Evolutionary conservation across 2,888 invertebrate genomes (phyloP).

Genomic region (Osedax fenrisi): DNA sequence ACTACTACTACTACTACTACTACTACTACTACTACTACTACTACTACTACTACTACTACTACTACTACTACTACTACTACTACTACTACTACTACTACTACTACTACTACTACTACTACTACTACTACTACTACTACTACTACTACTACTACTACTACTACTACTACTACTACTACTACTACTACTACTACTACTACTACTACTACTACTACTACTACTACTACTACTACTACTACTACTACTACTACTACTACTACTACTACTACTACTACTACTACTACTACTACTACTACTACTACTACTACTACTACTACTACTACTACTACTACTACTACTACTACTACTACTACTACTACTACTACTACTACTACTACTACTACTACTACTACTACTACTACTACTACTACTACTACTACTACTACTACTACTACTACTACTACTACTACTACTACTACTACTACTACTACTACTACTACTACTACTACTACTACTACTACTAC

Average conservation of each 20-base stretch:
- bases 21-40: conserved; percentile 6
- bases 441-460: conserved; percentile 16
- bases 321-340: conserved; percentile 16
- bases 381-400: conserved; percentile 16
- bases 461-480: conserved; percentile 16
- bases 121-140: conserved; percentile 14
- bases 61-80: conserved; percentile 13
- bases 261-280: conserved; percentile 12
- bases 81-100: conserved; percentile 16
- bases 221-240: conserved; percentile 12
- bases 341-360: conserved; percentile 12
- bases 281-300: conserved; percentile 13
- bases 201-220: conserved; percentile 14
- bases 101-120: conserved; percentile 14
- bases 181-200: conserved; percentile 14
- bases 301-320: conserved; percentile 16
- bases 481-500: conserved; percentile 16
- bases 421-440: conserved; percentile 16
- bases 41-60: conserved; percentile 11
- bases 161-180: conserved; percentile 16
- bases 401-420: conserved; percentile 16
- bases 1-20: conserved; percentile 3
- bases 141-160: conserved; percentile 14
- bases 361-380: conserved; percentile 16
- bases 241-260: conserved; percentile 12